Evolutionary conservation across 2,888 invertebrate species (phyloP), one percentile per base, ranked within the genome.

Genomic region (Tetranychus piercei): DNA sequence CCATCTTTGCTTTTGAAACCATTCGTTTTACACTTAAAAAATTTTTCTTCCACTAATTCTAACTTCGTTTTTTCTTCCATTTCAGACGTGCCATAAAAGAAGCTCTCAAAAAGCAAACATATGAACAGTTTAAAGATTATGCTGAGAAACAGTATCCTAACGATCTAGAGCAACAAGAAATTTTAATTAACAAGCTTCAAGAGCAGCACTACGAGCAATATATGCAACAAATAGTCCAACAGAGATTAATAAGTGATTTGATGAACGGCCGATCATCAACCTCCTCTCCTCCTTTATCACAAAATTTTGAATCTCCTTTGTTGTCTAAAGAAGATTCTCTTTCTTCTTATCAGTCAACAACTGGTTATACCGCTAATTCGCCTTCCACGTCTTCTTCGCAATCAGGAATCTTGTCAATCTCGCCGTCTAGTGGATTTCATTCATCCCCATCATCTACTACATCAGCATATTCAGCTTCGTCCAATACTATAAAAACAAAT

Each of bases 141-240:
- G 93, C 97, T 0, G 92, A 94, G 80, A 94, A 96, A 81, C 97
- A 97, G 81, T 86, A 84, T 80, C 87, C 88, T 22, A 85, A 85
- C 67, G 86, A 86, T 80, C 83, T 84, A 65, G 85, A 86, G 77
- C 85, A 96, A 85, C 99, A 99, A 86, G 94, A 91, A 0, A 87
- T 92, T 69, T 85, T 99, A 44, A 92, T 99, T 76, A 86, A 90
- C 75, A 96, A 97, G 81, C 84, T 99, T 71, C 99, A 99, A 84
- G 96, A 96, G 80, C 95, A 99, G 81, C 99, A 99, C 83, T 99
- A 95, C 82, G 93, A 95, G 81, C 96, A 97, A 81, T 99, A 99
- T 82, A 94, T 99, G 88, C 92, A 95, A 80, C 97, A 97, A 82
- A 84, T 55, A 15, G 55, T 55, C 11, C 55, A 55, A 55, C 55